Base-by-base conservation (phyloP, 2,113 vertebrate genomes). In the Aegotheles bennettii region DNA sequence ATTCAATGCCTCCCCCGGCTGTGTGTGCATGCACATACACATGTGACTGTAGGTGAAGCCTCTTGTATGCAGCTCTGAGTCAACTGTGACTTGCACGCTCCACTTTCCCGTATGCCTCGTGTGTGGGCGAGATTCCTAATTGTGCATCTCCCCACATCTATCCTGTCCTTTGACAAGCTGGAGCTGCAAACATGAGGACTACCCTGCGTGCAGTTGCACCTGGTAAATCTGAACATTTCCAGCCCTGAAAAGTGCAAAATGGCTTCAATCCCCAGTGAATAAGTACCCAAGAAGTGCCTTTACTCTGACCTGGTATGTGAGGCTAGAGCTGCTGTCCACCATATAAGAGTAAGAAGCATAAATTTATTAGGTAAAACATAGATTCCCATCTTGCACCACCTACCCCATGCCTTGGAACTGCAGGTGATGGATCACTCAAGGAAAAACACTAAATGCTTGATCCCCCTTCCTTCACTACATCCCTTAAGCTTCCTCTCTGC, bases 211-310 rank as follows among this genome's bases (percentile, higher is more conserved):
- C 77, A 85, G 94, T 97, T 95, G 95, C 45, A 48, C 93, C 94
- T 98, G 91, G 94, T 97, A 95, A 96, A 96, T 96, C 94, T 95
- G 94, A 97, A 65, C 13, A 3, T 94, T 84, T 89, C 54, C 50
- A 78, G 54, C 71, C 73, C 17, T 78, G 78, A 29, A n/a, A 91
- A 87, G 33, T 29, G 65, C 31, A 64, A 64, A 89, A 50, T 71
- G 16, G 11, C 59, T 94, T 70, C 80, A 80, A 63, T 84, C 16
- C 57, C 13, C 29, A 11, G 28, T 25, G 33, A 47, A 2, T 75
- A 69, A 28, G 15, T 79, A 17, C 18, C 35, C 42, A 78, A 40
- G 15, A 68, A 26, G 17, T 61, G 20, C 48, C 47, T 91, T 87
- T 86, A 19, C 13, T 79, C 40, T 75, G 51, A 71, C 16, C 11